A percentile compares a stretch with the other conserved stretches of the same genome.
These are phyloP conservation scores for Cacoxenus indagator DNA, from an alignment of 2,888 invertebrate species.

Conservation along the genomic window DNA sequence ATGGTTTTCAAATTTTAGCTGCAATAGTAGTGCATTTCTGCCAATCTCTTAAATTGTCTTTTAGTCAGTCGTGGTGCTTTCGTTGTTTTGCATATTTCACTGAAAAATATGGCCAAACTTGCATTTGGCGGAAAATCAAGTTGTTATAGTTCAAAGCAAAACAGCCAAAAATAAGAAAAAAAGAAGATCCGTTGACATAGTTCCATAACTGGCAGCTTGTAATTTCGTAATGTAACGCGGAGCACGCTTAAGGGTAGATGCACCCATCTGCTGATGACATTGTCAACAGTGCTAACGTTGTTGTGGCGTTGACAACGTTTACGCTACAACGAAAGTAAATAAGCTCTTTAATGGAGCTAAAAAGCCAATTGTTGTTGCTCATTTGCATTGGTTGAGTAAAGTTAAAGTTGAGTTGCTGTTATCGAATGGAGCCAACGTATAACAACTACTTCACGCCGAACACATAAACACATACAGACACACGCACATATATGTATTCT, in stretches of 20 bases:
- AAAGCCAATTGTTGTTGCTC: conserved; percentile 29
- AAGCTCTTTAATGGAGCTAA: conserved; percentile 50
- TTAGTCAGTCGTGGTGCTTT: no score
- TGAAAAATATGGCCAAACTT: neutral
- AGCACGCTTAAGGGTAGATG: no score
- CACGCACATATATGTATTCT: neutral
- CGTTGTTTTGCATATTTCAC: no score
- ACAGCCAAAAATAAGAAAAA: conserved; percentile 13
- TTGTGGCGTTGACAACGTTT: neutral
- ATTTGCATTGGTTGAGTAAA: neutral
- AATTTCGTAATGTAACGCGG: no score
- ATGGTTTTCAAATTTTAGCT: no score
- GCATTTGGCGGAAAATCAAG: neutral
- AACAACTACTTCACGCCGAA: no score
- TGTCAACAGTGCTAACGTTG: neutral
- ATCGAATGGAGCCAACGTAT: neutral
- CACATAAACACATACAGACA: no score
- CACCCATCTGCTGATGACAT: neutral
- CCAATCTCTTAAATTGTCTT: no score
- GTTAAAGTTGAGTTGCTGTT: neutral
- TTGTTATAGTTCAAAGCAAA: no score
- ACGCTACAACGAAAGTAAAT: conserved; percentile 43
- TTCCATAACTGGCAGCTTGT: no score
- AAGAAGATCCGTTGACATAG: conserved; percentile 25
- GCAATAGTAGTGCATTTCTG: no score